phyloP scores from a whole-genome alignment of 2,888 invertebrate species.

The Caenorhabditis afra region DNA sequence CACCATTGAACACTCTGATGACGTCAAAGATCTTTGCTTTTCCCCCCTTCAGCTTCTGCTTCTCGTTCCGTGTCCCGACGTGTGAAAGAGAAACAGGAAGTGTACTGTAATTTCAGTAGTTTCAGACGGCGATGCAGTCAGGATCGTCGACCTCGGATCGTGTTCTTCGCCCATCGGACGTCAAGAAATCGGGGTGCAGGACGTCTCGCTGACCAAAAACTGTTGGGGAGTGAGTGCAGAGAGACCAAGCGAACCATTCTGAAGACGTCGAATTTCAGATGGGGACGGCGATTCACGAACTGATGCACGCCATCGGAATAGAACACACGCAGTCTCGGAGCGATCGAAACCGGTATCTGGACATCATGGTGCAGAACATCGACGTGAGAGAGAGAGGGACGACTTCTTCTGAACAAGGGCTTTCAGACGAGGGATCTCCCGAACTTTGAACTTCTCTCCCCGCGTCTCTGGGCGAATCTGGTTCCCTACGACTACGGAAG shows the following conservation, averaged over 20 bases:
- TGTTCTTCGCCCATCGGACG: slow-evolving; percentile 60
- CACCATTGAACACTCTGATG: slow-evolving; percentile 27
- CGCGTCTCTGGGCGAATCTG: slow-evolving; percentile 57
- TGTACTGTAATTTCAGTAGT: not conserved
- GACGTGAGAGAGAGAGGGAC: slow-evolving; percentile 38
- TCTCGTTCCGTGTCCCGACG: slow-evolving; percentile 1
- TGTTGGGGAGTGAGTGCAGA: slow-evolving; percentile 55
- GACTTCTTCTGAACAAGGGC: no score
- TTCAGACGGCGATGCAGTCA: slow-evolving; percentile 50
- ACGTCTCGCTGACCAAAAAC: slow-evolving; percentile 56
- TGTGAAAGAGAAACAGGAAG: not conserved
- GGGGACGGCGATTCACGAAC: slow-evolving; percentile 60
- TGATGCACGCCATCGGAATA: slow-evolving; percentile 62
- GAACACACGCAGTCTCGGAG: slow-evolving; percentile 62
- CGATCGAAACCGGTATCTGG: slow-evolving; percentile 52
- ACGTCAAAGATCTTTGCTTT: slow-evolving; percentile 49
- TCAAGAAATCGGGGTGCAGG: slow-evolving; percentile 57
- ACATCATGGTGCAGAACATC: slow-evolving; percentile 52
- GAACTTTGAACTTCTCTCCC: slow-evolving; percentile 56
- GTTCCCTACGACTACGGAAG: slow-evolving; percentile 63
- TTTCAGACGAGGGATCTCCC: slow-evolving; percentile 57
- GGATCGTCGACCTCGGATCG: slow-evolving; percentile 58
- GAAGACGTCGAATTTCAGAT: slow-evolving; percentile 34
- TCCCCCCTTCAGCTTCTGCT: slow-evolving; percentile 1
- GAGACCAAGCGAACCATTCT: no score